phyloP scores from a whole-genome alignment of 2,888 invertebrate genomes.

The Ormia ochracea region DNA sequence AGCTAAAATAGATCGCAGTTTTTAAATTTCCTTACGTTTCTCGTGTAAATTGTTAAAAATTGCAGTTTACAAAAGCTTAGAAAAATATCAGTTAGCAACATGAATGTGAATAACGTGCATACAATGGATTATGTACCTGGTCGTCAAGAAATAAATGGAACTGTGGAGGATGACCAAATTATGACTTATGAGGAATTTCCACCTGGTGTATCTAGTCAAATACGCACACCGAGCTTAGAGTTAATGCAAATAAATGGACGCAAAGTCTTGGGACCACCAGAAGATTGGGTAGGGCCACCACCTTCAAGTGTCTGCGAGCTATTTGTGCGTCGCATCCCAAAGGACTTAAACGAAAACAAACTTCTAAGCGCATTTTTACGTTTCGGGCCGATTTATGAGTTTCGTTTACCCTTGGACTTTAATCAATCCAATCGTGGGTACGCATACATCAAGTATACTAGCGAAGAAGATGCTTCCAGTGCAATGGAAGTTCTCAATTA shows the following conservation, averaged over 20 bases:
- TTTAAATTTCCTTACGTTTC: neutral
- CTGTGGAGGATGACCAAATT: neutral
- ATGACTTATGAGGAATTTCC: neutral
- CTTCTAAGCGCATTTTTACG: conserved; percentile 67
- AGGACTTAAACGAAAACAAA: conserved; percentile 64
- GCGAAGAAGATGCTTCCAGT: conserved; percentile 67
- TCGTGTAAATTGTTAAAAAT: neutral
- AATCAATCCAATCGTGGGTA: conserved; percentile 69
- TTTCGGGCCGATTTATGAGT: conserved; percentile 71
- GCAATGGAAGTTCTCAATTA: conserved; percentile 70
- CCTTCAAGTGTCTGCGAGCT: conserved; percentile 68
- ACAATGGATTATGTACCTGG: neutral
- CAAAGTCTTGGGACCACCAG: conserved; percentile 67
- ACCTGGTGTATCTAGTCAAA: neutral
- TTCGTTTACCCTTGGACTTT: conserved; percentile 70
- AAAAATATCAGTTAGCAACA: conserved; percentile 1
- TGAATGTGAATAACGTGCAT: neutral
- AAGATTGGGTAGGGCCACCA: conserved; percentile 68
- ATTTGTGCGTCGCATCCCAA: conserved; percentile 69
- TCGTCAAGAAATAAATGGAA: neutral
- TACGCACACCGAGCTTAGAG: conserved; percentile 37
- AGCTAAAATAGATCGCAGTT: neutral
- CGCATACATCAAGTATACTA: conserved; percentile 69
- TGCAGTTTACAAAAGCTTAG: neutral
- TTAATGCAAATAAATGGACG: conserved; percentile 69